These are phyloP conservation scores for Anarhynchus alexandrinus DNA, from an alignment of 2,113 vertebrate species.

Conservation along the genomic window DNA sequence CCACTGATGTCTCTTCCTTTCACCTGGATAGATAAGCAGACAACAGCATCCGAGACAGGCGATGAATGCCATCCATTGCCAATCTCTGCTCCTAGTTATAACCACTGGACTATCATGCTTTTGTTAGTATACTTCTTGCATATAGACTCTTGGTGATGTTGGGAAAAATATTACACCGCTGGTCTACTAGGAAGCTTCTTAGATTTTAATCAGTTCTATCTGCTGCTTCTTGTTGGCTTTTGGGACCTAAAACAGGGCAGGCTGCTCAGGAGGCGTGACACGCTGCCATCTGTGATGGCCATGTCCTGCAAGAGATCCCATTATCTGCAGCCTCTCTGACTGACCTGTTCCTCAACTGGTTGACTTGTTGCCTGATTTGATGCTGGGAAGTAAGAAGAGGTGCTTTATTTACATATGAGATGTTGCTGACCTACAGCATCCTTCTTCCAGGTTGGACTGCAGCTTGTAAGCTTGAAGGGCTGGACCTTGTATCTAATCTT, in stretches of 20 bases:
- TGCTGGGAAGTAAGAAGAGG: background rate
- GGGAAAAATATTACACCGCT: background rate
- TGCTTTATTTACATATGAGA: background rate
- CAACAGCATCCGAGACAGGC: background rate
- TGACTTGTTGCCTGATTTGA: background rate
- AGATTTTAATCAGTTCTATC: background rate
- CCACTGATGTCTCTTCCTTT: background rate
- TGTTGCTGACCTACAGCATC: background rate
- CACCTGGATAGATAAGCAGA: background rate
- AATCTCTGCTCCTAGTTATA: background rate
- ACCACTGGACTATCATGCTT: background rate
- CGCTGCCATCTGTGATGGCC: background rate
- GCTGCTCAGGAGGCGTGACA: fast-evolving
- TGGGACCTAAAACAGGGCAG: background rate
- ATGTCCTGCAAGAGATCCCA: background rate
- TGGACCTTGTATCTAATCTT: background rate
- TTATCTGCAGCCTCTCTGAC: background rate
- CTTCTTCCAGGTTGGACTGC: background rate
- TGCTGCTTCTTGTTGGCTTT: background rate
- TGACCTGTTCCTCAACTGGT: background rate
- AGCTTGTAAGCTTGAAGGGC: background rate
- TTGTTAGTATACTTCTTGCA: background rate
- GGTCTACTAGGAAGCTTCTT: background rate
- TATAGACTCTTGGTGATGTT: background rate
- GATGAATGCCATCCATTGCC: background rate